phyloP scores from a whole-genome alignment of 2,888 invertebrate species.

The Copidosoma aretas region DNA sequence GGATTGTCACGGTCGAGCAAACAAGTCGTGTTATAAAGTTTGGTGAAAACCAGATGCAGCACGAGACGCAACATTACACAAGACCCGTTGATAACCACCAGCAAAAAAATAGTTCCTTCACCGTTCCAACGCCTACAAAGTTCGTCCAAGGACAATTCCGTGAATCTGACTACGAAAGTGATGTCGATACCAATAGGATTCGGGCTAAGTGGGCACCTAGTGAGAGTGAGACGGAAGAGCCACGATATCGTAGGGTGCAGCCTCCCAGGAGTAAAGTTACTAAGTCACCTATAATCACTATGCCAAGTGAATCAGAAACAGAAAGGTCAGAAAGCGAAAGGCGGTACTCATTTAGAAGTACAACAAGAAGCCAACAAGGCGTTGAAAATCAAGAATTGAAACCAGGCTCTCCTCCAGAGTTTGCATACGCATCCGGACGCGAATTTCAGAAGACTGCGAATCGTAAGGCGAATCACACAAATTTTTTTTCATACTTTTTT shows the following conservation, averaged over 20 bases:
- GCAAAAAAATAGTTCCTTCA: slow-evolving; percentile 43
- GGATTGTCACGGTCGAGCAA: slow-evolving; percentile 74
- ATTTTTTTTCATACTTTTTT: slow-evolving; percentile 30
- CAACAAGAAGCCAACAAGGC: slow-evolving; percentile 46
- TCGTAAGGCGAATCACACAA: slow-evolving; percentile 53
- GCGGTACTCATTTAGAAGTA: slow-evolving; percentile 45
- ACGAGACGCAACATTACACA: slow-evolving; percentile 36
- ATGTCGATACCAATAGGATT: slow-evolving; percentile 69
- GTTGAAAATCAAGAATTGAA: slow-evolving; percentile 50
- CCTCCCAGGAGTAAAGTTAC: slow-evolving; percentile 63
- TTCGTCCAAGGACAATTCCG: slow-evolving; percentile 71
- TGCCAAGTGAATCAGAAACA: slow-evolving; percentile 55
- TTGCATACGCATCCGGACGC: slow-evolving; percentile 64
- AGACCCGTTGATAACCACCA: slow-evolving; percentile 40
- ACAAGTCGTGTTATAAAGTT: slow-evolving; percentile 75
- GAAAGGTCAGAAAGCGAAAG: slow-evolving; percentile 58
- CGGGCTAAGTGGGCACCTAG: slow-evolving; percentile 72
- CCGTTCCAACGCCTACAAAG: slow-evolving; percentile 68
- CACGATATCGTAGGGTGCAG: slow-evolving; percentile 69
- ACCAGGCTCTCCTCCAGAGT: slow-evolving; percentile 70
- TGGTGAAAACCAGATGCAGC: slow-evolving; percentile 61
- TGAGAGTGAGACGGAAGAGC: slow-evolving; percentile 67
- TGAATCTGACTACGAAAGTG: slow-evolving; percentile 76
- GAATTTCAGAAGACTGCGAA: slow-evolving; percentile 57
- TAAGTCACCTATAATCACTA: slow-evolving; percentile 66